phyloP scores from a whole-genome alignment of 2,888 invertebrate species.

The Leptinotarsa peninsularis region DNA sequence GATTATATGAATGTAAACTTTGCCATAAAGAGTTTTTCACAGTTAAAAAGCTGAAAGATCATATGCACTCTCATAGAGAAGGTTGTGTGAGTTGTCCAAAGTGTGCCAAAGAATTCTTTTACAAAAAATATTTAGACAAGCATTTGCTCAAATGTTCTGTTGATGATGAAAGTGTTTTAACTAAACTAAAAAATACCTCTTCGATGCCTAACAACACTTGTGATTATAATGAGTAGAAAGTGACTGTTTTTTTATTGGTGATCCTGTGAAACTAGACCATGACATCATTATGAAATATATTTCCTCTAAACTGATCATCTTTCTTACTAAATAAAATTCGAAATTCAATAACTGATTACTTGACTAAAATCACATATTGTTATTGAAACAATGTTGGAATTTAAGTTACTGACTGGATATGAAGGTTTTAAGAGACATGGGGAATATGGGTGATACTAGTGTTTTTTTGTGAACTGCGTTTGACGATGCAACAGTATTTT shows the following conservation, averaged over 20 bases:
- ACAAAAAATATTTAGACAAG: conserved; percentile 50
- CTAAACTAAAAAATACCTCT: conserved; percentile 1
- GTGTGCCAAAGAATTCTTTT: conserved; percentile 51
- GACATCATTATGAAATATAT: not conserved
- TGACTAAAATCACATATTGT: too few species aligned
- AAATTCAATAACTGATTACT: too few species aligned
- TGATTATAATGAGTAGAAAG: conserved; percentile 1
- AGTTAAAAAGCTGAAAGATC: conserved; percentile 47
- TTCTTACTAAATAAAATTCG: too few species aligned
- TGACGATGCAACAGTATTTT: too few species aligned
- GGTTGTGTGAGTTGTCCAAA: conserved; percentile 50
- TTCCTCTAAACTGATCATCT: too few species aligned
- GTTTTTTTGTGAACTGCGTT: too few species aligned
- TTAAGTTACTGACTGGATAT: too few species aligned
- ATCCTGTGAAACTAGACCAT: not conserved
- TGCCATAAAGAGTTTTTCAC: conserved; percentile 50
- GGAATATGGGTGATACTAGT: too few species aligned
- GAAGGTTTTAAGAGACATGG: too few species aligned
- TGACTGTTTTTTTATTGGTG: not conserved
- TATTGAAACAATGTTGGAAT: too few species aligned
- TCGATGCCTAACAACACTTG: conserved; percentile 14
- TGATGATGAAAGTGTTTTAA: not conserved
- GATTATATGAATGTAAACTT: conserved; percentile 49
- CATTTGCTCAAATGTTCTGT: conserved; percentile 47
- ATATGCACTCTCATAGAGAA: conserved; percentile 50